Evolutionary conservation across 2,797 vertebrate genomes (phyloP).

Genomic region (Dallia pectoralis): DNA sequence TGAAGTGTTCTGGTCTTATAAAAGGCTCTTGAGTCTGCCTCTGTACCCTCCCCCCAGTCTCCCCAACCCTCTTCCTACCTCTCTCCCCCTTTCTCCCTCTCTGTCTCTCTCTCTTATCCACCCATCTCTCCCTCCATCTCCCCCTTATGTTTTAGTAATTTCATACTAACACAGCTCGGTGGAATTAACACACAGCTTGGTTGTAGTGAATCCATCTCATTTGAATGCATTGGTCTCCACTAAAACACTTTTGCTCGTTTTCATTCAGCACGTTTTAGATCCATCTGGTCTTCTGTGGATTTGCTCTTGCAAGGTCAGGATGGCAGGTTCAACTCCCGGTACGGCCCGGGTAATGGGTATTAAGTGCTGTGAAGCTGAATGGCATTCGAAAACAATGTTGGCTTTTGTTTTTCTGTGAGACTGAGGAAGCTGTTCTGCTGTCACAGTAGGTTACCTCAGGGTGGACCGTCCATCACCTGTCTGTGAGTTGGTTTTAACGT

Average conservation of each 20-base stretch:
- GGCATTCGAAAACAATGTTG: no score
- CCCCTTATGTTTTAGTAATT: no score
- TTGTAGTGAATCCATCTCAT: no score
- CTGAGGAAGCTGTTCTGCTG: background rate
- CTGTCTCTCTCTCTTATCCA: background rate
- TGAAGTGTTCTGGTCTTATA: slow-evolving; percentile 82
- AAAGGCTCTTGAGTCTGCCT: slow-evolving; percentile 69
- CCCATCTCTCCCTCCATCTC: slow-evolving; percentile 46
- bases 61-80: slow-evolving; percentile 44
- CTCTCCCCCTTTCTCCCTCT: slow-evolving; percentile 34
- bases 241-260: no score
- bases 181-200: no score
- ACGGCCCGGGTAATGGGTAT: background rate
- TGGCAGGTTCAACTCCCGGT: background rate
- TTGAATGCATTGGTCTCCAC: no score
- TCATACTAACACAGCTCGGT: no score
- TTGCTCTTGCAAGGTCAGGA: background rate
- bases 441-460: no score
- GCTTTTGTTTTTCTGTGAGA: no score
- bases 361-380: no score
- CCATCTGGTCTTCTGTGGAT: no score
- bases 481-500: background rate
- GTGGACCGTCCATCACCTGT: no score
- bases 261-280: background rate
- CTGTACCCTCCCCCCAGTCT: slow-evolving; percentile 26